phyloP scores from a whole-genome alignment of 2,888 invertebrate genomes.

The Entomobrya proxima region DNA sequence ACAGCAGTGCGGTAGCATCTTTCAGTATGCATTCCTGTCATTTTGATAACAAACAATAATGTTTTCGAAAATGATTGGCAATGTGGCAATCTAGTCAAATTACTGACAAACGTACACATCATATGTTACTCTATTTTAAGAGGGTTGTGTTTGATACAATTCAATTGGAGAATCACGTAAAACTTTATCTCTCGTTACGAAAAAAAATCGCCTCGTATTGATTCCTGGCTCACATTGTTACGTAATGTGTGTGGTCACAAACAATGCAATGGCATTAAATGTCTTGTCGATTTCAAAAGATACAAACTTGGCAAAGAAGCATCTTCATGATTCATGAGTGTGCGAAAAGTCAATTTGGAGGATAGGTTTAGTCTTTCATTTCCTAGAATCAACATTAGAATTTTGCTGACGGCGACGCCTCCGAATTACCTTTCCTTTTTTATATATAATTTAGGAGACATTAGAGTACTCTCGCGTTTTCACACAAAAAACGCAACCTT shows the following conservation, averaged over 20 bases:
- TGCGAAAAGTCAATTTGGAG: neutral
- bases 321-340: too few species aligned
- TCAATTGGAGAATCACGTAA: neutral
- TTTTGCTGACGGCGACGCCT: neutral
- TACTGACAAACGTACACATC: neutral
- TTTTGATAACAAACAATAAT: neutral
- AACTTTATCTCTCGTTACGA: neutral
- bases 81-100: constrained; percentile 3
- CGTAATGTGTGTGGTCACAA: neutral
- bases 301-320: neutral
- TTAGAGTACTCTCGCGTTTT: neutral
- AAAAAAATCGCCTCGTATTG: neutral
- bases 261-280: neutral
- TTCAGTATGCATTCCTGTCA: neutral
- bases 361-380: neutral
- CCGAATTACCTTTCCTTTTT: neutral
- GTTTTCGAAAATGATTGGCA: neutral
- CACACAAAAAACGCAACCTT: neutral
- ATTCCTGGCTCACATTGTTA: neutral
- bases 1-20: neutral
- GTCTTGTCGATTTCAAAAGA: neutral
- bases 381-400: neutral
- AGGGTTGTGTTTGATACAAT: neutral
- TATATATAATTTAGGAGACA: neutral
- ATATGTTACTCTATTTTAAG: neutral